These are phyloP conservation scores for Xestia xanthographa DNA, from an alignment of 2,888 invertebrate genomes.

Conservation along the genomic window DNA sequence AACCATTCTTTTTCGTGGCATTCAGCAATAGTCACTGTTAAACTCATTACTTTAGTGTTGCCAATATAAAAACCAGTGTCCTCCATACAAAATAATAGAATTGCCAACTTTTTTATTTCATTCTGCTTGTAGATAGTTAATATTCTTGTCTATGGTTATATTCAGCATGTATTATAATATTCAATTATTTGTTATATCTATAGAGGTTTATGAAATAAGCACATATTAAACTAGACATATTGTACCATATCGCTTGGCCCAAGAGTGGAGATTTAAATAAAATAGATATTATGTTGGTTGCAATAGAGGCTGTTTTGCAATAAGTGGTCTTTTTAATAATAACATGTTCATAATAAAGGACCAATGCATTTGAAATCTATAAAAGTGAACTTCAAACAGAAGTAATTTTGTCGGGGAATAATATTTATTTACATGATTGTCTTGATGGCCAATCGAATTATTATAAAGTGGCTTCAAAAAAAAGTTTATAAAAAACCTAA, in stretches of 20 bases:
- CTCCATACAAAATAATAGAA: slow-evolving; percentile 64
- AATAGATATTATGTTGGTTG: slow-evolving; percentile 40
- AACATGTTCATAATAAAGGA: slow-evolving; percentile 62
- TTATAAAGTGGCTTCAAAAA: slow-evolving; percentile 49
- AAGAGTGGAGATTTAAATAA: slow-evolving; percentile 39
- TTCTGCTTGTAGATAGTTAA: slow-evolving; percentile 67
- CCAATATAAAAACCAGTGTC: slow-evolving; percentile 65
- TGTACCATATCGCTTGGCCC: slow-evolving; percentile 65
- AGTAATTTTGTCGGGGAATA: slow-evolving; percentile 42
- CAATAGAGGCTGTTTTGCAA: slow-evolving; percentile 61
- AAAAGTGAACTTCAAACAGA: slow-evolving; percentile 41
- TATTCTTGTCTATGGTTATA: slow-evolving; percentile 62
- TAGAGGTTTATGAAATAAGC: slow-evolving; percentile 66
- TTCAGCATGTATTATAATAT: slow-evolving; percentile 59
- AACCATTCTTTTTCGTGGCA: slow-evolving; percentile 40
- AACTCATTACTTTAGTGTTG: slow-evolving; percentile 59
- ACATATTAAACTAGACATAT: slow-evolving; percentile 57
- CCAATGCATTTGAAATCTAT: slow-evolving; percentile 61
- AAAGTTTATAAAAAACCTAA: slow-evolving; percentile 1
- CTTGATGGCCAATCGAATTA: slow-evolving; percentile 18
- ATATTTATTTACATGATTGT: slow-evolving; percentile 45
- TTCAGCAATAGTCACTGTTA: slow-evolving; percentile 39
- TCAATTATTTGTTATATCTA: slow-evolving; percentile 64
- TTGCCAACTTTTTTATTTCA: slow-evolving; percentile 66
- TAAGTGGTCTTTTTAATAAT: slow-evolving; percentile 57